phyloP scores from a whole-genome alignment of 92 coral and sea anemone species.

The Virgularia gustaviana region DNA sequence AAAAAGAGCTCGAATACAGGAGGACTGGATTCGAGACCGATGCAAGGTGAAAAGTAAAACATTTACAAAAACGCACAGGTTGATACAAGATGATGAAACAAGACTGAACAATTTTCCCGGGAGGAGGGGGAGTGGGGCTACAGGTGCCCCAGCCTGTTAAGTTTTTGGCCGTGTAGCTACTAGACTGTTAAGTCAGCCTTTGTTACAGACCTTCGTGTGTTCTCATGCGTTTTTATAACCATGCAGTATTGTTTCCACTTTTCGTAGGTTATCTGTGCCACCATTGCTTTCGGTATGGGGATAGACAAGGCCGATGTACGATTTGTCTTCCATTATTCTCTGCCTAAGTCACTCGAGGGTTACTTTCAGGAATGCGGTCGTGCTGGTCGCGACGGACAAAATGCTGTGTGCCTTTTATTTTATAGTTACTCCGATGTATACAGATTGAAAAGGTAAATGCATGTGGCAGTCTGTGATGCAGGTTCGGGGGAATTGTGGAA shows the following conservation, averaged over 20 bases:
- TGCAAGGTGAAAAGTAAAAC: too few species aligned
- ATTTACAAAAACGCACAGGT: too few species aligned
- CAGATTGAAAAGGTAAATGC: conserved; percentile 85
- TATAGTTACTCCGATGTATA: conserved; percentile 77
- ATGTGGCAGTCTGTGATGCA: too few species aligned
- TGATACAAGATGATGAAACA: too few species aligned
- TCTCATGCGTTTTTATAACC: neutral
- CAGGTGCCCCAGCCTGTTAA: too few species aligned
- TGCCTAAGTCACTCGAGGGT: conserved; percentile 97
- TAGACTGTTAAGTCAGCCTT: too few species aligned
- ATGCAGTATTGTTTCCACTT: neutral
- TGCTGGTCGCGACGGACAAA: conserved; percentile 86
- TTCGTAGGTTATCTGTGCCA: conserved; percentile 88
- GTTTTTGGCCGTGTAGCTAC: too few species aligned
- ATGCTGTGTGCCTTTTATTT: conserved; percentile 76
- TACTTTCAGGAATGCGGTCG: conserved; percentile 99
- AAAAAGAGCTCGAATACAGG: conserved; percentile 70
- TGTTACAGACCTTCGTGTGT: too few species aligned
- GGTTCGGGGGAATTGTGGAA: too few species aligned
- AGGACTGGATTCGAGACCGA: conserved; percentile 80
- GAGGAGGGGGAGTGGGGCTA: too few species aligned
- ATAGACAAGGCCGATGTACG: conserved; percentile 90
- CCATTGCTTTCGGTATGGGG: conserved; percentile 98
- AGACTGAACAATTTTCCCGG: too few species aligned
- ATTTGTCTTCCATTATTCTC: conserved; percentile 78